These are phyloP conservation scores for Melanotus villosus DNA, from an alignment of 2,888 invertebrate genomes.

Conservation along the genomic window DNA sequence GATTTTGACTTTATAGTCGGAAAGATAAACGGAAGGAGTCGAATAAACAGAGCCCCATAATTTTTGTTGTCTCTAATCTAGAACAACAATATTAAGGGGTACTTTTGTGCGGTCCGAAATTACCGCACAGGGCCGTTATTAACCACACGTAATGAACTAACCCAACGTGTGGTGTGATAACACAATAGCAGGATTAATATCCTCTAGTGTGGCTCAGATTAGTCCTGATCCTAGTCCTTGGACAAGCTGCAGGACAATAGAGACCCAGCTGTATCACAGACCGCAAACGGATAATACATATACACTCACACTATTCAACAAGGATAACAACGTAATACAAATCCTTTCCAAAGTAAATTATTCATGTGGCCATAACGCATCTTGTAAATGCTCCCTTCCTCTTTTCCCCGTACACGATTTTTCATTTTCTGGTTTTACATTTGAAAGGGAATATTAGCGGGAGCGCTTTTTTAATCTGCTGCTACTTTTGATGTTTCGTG, in stretches of 20 bases:
- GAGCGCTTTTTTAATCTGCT: background rate
- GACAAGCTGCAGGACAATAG: constrained; percentile 43
- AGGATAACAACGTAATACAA: constrained; percentile 30
- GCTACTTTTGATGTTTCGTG: constrained; percentile 4
- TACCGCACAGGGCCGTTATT: constrained; percentile 36
- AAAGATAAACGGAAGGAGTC: background rate
- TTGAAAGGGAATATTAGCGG: background rate
- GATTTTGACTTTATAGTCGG: background rate
- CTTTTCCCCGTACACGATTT: background rate
- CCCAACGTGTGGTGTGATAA: constrained; percentile 42
- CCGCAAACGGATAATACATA: constrained; percentile 34
- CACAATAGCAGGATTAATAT: constrained; percentile 49
- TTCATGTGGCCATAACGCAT: constrained; percentile 23
- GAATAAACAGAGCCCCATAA: constrained; percentile 12
- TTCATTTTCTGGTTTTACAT: constrained; percentile 23
- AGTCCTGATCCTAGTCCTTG: constrained; percentile 46
- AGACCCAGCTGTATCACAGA: constrained; percentile 26
- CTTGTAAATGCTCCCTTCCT: constrained; percentile 8
- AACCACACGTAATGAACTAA: constrained; percentile 45
- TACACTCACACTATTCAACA: constrained; percentile 27
- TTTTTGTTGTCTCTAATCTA: constrained; percentile 28
- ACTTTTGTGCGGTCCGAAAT: constrained; percentile 35
- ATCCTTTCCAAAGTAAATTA: constrained; percentile 34
- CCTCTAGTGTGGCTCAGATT: constrained; percentile 46
- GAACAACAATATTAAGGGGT: constrained; percentile 32